Evolutionary conservation across 2,888 invertebrate genomes (phyloP).

Genomic region (Cerastis leucographa): DNA sequence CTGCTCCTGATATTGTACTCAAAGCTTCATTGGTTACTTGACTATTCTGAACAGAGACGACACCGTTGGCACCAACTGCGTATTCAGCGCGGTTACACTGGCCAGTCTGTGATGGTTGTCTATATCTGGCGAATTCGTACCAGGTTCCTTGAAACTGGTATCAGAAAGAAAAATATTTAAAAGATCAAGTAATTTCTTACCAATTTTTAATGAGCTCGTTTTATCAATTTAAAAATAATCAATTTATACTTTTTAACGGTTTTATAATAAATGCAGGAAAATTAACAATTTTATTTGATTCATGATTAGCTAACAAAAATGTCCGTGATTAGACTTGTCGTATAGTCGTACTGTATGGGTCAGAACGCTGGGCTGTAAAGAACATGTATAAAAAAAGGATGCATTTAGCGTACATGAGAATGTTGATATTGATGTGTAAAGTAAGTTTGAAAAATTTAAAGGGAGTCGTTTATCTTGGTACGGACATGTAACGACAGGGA

Average conservation of each 20-base stretch:
- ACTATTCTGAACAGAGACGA: conserved; percentile 73
- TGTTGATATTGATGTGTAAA: neutral
- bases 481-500: neutral
- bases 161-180: neutral
- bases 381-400: neutral
- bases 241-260: neutral
- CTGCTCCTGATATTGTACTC: conserved; percentile 87
- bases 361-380: neutral
- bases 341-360: neutral
- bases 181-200: neutral
- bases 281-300: neutral
- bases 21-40: conserved; percentile 83
- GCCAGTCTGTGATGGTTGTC: conserved; percentile 90
- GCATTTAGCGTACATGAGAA: neutral
- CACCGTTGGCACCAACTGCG: conserved; percentile 59
- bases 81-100: conserved; percentile 92
- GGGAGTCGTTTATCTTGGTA: neutral
- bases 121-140: conserved; percentile 92
- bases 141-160: conserved; percentile 82
- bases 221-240: neutral
- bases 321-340: neutral
- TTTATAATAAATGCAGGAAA: neutral
- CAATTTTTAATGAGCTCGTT: neutral
- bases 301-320: neutral
- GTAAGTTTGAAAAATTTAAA: neutral